Percentiles rank a stretch among this genome's conserved stretches.
phyloP scores from a whole-genome alignment of 2,888 invertebrate species.

The Allygus modestus region DNA sequence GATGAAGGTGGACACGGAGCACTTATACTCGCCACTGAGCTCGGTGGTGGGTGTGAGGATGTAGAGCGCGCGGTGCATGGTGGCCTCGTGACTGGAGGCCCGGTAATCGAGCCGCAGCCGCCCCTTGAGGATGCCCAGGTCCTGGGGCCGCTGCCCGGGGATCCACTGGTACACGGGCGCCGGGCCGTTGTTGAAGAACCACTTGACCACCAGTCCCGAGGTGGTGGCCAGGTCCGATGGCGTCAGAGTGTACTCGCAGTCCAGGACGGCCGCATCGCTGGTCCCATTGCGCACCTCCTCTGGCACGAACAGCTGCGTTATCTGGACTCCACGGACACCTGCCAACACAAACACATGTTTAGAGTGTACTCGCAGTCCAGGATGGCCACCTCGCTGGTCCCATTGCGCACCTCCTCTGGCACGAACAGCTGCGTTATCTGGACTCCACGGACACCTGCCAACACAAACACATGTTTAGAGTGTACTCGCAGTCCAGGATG shows the following conservation, averaged over 20 bases:
- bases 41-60: conserved; percentile 83
- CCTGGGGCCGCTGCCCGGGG: conserved; percentile 79
- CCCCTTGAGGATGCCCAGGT: conserved; percentile 70
- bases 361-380: conserved; percentile 85
- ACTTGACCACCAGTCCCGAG: conserved; percentile 85
- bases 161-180: conserved; percentile 89
- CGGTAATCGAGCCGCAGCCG: conserved; percentile 80
- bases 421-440: conserved; percentile 55
- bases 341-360: conserved; percentile 67
- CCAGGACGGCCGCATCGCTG: conserved; percentile 74
- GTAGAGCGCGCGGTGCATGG: conserved; percentile 84
- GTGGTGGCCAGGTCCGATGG: conserved; percentile 76
- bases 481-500: conserved; percentile 83
- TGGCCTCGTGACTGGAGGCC: conserved; percentile 82
- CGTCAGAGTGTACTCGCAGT: conserved; percentile 83
- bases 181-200: conserved; percentile 83
- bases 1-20: conserved; percentile 83
- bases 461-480: conserved; percentile 73
- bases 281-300: conserved; percentile 58
- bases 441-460: conserved; percentile 45
- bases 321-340: conserved; percentile 53
- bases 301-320: conserved; percentile 54
- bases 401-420: conserved; percentile 57
- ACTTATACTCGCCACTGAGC: conserved; percentile 85
- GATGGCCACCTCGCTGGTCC: conserved; percentile 46